Evolutionary conservation across 2,888 invertebrate genomes (phyloP).

Genomic region (Sminthurinus aureus): DNA sequence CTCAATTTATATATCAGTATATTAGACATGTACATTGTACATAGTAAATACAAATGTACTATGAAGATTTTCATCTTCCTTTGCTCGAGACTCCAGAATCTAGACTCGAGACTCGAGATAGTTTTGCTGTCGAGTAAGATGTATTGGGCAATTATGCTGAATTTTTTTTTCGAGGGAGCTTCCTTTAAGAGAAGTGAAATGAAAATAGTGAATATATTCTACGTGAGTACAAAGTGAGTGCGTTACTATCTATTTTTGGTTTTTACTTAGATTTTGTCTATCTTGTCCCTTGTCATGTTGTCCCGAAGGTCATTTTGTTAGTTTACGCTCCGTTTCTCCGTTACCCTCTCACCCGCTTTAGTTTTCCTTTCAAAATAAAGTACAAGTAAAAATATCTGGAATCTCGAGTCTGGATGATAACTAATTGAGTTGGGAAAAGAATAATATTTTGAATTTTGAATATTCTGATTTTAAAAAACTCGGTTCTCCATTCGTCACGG

Average conservation of each 20-base stretch:
- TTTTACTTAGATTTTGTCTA: background rate
- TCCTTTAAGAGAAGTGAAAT: background rate
- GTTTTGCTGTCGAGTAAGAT: constrained; percentile 28
- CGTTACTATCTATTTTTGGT: background rate
- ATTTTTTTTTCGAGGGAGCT: constrained; percentile 1
- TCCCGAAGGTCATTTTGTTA: constrained; percentile 31
- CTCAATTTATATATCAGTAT: background rate
- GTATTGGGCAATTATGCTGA: constrained; percentile 24
- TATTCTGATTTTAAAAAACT: too few relatives aligned
- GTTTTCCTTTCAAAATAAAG: too few relatives aligned
- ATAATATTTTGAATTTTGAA: too few relatives aligned
- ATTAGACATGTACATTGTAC: background rate
- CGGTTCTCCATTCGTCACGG: too few relatives aligned
- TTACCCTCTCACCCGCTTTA: background rate
- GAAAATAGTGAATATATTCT: background rate
- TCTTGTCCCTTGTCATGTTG: background rate
- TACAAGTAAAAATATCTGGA: background rate
- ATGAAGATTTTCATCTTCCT: constrained; percentile 28
- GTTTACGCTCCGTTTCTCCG: constrained; percentile 28
- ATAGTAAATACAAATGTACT: background rate
- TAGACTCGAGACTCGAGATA: too few relatives aligned
- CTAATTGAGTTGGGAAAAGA: too few relatives aligned
- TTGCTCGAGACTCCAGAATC: too few relatives aligned
- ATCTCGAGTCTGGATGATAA: background rate
- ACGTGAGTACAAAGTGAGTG: background rate